Conservation (phyloP, 2,113 vertebrate genomes). For the Motacilla tschutschensis region DNA sequence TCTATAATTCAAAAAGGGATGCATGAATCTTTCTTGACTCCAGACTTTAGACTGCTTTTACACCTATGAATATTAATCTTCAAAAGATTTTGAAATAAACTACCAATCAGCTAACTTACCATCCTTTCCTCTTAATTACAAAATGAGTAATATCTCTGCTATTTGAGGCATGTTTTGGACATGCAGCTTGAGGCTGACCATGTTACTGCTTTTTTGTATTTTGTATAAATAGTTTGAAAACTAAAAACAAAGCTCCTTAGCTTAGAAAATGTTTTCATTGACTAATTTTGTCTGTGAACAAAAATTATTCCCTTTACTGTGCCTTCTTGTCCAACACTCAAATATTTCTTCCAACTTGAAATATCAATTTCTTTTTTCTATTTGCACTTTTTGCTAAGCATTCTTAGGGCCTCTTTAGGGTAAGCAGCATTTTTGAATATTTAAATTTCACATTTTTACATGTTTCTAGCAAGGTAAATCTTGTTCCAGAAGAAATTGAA, state of each 20-base stretch:
- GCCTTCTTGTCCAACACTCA: background rate
- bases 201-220: background rate
- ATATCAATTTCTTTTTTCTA: background rate
- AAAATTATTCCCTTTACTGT: background rate
- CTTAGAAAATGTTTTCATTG: background rate
- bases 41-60: background rate
- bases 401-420: background rate
- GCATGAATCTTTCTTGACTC: background rate
- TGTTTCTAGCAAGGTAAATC: background rate
- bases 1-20: background rate
- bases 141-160: background rate
- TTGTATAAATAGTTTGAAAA: background rate
- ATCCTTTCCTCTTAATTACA: background rate
- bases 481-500: background rate
- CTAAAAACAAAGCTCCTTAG: background rate
- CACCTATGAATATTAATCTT: background rate
- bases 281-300: background rate
- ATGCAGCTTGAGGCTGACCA: background rate
- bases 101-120: background rate
- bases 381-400: background rate
- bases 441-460: background rate
- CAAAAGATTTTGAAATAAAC: conserved; percentile 4
- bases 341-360: background rate
- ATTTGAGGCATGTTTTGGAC: background rate
- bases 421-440: background rate